Base-by-base conservation (phyloP, 2,113 vertebrate species). In the Trinectes maculatus region DNA sequence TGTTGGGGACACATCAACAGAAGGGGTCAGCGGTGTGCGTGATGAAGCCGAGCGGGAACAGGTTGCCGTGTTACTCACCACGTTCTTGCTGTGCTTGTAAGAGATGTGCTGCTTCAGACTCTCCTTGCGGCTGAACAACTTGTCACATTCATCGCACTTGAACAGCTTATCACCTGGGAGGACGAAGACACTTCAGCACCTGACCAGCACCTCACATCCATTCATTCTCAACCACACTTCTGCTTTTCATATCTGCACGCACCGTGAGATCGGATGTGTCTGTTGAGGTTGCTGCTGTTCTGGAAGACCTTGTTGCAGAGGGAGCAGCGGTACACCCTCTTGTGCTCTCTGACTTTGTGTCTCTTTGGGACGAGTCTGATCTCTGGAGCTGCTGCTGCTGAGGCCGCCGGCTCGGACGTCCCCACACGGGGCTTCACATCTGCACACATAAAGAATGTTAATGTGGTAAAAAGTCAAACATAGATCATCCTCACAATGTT, bases 201-300 rank as follows among this genome's bases (percentile, higher is more conserved):
- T 13, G 0, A 21, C 33, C 8, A 40, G 36, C 36, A 24, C 34
- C 13, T 13, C 0, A 21, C 33, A 54, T 10, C 29, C 6, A 22
- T 28, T 33, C 13, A 31, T 4, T 5, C 16, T 42, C 15, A 29
- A 2, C 5, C 8, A 9, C 8, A 22, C n/a, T 6, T 5, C 0
- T 1, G 21, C 25, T 10, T 9, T 8, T n/a, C 9, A 6, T 8
- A 18, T 12, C 10, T 40, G 8, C 3, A 4, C 19, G 0, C 89
- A 99, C 98, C 97, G 0, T 99, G 98, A 1, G 98, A 99, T 21
- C 98, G 95, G 86, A 98, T 91, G 82, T 99, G 98, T 37, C 98
- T 84, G 93, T 98, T 99, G 73, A 99, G 94, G 89, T 99, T 99
- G 93, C 98, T 99, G 95, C 97, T 98, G 93, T 99, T 99, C 92